Conservation (phyloP, 2,888 invertebrate species). For the Amiota communis region DNA sequence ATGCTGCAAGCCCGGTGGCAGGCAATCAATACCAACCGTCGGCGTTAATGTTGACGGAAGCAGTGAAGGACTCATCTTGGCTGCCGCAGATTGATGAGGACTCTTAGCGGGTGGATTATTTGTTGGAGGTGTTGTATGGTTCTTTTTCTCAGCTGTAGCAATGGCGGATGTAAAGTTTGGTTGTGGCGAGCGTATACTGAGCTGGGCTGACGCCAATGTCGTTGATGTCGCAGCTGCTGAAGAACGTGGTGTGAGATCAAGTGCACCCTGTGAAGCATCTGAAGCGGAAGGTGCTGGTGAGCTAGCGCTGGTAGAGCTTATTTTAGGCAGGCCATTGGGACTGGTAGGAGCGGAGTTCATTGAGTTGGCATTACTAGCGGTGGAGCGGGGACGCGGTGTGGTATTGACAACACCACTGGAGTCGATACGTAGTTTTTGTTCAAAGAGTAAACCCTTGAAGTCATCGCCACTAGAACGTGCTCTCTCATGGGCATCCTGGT, state of each 20-base stretch:
- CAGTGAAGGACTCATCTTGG: slow-evolving; percentile 26
- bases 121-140: slow-evolving; percentile 53
- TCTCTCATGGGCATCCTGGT: slow-evolving; percentile 62
- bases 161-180: slow-evolving; percentile 33
- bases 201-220: slow-evolving; percentile 24
- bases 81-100: slow-evolving; percentile 37
- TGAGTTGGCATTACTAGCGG: slow-evolving; percentile 63
- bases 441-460: slow-evolving; percentile 71
- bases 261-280: slow-evolving; percentile 75
- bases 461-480: slow-evolving; percentile 69
- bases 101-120: slow-evolving; percentile 29
- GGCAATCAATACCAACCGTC: slow-evolving; percentile 61
- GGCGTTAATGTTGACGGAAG: slow-evolving; percentile 51
- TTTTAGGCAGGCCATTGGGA: slow-evolving; percentile 56
- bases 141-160: slow-evolving; percentile 44
- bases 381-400: slow-evolving; percentile 59
- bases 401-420: slow-evolving; percentile 63
- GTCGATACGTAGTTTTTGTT: slow-evolving; percentile 71
- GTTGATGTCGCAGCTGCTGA: slow-evolving; percentile 46
- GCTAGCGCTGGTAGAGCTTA: slow-evolving; percentile 49
- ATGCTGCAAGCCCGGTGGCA: slow-evolving; percentile 68
- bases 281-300: slow-evolving; percentile 71
- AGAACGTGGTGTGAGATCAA: slow-evolving; percentile 77
- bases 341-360: slow-evolving; percentile 68
- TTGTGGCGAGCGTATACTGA: slow-evolving; percentile 49